Evolutionary conservation across 2,888 invertebrate genomes (phyloP).

Genomic region (Eudemis profundana): DNA sequence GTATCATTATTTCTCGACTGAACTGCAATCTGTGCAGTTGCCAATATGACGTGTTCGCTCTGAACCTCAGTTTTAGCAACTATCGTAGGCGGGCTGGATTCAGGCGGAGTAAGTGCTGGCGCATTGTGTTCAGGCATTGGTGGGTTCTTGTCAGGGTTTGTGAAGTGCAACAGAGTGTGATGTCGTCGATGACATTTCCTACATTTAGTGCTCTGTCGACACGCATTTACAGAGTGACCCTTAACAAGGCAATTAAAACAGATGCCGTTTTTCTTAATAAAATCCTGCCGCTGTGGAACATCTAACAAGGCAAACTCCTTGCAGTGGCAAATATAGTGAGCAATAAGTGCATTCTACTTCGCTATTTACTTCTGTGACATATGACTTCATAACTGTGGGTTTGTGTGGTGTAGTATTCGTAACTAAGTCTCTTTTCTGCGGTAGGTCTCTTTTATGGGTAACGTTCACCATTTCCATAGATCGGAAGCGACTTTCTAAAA

Average conservation of each 20-base stretch:
- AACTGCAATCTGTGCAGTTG: background rate
- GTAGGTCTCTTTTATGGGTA: background rate
- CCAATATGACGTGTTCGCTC: background rate
- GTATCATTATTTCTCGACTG: too few species aligned
- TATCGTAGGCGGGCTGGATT: background rate
- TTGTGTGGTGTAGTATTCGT: background rate
- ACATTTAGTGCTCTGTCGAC: background rate
- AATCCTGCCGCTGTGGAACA: too few species aligned
- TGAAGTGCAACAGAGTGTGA: constrained; percentile 8
- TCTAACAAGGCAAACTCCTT: too few species aligned
- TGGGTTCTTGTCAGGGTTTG: too few species aligned
- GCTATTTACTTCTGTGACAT: background rate
- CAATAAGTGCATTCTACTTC: constrained; percentile 3
- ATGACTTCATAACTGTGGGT: background rate
- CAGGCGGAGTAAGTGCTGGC: background rate
- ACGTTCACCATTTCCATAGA: constrained; percentile 1
- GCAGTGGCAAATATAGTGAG: too few species aligned
- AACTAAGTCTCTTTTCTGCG: background rate
- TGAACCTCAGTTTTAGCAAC: too few species aligned
- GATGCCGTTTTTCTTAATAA: too few species aligned
- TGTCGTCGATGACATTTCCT: too few species aligned
- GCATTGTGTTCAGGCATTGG: background rate
- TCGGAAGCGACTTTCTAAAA: background rate
- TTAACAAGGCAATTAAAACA: too few species aligned
- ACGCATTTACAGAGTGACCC: background rate